phyloP scores from a whole-genome alignment of 37 sponge, comb jelly and placozoan species.

The Corticium candelabrum region DNA sequence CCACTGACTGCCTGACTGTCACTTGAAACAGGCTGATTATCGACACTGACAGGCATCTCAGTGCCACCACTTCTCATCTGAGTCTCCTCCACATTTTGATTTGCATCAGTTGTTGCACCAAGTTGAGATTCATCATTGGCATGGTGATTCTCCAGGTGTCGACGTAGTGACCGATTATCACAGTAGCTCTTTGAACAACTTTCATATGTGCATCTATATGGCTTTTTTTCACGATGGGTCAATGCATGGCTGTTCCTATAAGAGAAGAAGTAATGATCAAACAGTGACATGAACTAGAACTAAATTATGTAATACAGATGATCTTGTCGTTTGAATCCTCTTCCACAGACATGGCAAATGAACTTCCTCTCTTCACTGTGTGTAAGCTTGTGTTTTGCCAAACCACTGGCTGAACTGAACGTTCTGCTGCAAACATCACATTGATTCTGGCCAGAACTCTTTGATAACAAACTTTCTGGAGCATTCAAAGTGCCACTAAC shows the following conservation, averaged over 20 bases:
- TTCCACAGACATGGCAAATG: neutral
- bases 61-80: no score
- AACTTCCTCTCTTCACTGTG: neutral
- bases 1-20: no score
- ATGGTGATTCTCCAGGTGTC: neutral
- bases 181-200: neutral
- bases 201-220: neutral
- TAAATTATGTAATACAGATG: neutral
- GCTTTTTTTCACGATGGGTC: neutral
- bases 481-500: no score
- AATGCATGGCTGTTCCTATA: neutral
- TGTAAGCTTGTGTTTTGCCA: neutral
- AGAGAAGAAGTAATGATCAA: no score
- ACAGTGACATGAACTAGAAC: no score
- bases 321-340: neutral
- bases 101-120: no score
- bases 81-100: no score
- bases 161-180: neutral
- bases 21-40: no score
- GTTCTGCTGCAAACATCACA: neutral
- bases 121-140: no score
- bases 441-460: no score
- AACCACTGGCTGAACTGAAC: neutral
- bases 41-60: no score
- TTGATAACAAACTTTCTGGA: no score